Evolutionary conservation across 2,113 vertebrate genomes (phyloP).

Genomic region (Dermatemys mawii): DNA sequence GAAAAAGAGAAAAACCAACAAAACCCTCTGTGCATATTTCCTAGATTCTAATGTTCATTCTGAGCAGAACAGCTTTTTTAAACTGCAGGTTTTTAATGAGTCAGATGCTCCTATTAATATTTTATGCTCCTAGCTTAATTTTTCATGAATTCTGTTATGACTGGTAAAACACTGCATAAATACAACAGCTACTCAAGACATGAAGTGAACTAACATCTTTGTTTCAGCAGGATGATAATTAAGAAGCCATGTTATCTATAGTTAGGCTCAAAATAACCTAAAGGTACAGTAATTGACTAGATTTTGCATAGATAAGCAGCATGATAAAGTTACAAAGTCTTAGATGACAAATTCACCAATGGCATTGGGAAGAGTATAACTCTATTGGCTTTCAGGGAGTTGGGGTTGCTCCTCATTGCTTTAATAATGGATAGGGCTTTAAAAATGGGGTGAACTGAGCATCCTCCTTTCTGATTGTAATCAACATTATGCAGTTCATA

Average conservation of each 20-base stretch:
- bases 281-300: background rate
- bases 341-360: background rate
- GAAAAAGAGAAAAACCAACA: background rate
- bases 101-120: conserved; percentile 48
- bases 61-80: background rate
- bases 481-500: background rate
- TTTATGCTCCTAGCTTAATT: conserved; percentile 61
- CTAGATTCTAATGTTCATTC: background rate
- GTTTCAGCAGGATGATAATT: background rate
- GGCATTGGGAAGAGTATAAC: background rate
- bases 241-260: background rate
- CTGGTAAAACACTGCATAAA: background rate
- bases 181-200: conserved; percentile 32
- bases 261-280: background rate
- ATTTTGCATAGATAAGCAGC: background rate
- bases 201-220: background rate
- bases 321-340: background rate
- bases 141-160: conserved; percentile 46
- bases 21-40: background rate
- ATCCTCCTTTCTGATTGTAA: background rate
- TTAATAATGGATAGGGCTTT: background rate
- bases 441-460: background rate
- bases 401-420: background rate
- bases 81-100: conserved; percentile 18
- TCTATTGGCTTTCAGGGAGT: background rate